Conservation (phyloP, 2,113 vertebrate species). For the Ginglymostoma cirratum region DNA sequence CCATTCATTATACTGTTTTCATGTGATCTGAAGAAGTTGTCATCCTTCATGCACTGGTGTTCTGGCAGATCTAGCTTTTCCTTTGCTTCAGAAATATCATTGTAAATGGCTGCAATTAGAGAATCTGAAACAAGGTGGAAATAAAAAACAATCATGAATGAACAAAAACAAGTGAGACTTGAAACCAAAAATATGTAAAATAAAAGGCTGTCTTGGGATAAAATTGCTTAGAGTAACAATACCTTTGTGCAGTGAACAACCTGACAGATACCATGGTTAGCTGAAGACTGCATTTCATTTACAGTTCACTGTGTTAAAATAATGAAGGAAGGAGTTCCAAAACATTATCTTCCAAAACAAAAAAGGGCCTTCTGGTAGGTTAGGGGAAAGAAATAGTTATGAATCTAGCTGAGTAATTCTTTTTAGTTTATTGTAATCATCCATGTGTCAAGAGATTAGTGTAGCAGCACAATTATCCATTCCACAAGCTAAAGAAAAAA, state of each 20-base stretch:
- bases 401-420: too few relatives aligned
- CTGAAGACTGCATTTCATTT: not conserved
- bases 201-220: not conserved
- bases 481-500: too few relatives aligned
- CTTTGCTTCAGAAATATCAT: conserved; percentile 85
- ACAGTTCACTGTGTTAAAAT: not conserved
- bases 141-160: not conserved
- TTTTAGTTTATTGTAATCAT: too few relatives aligned
- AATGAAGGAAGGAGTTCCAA: not conserved
- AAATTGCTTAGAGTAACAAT: not conserved
- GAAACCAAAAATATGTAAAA: not conserved
- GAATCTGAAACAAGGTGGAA: conserved; percentile 62
- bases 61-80: conserved; percentile 76
- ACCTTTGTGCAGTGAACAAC: not conserved
- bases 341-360: not conserved
- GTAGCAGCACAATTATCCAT: too few relatives aligned
- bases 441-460: too few relatives aligned
- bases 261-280: not conserved
- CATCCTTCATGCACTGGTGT: conserved; percentile 72
- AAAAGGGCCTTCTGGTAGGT: too few relatives aligned
- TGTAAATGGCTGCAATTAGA: conserved; percentile 79
- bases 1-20: conserved; percentile 66
- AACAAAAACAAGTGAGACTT: not conserved
- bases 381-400: too few relatives aligned
- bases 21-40: conserved; percentile 73